Evolutionary conservation across 2,888 invertebrate species (phyloP), one percentile per base, ranked within the genome.

Genomic region (Netelia fuscicornis): DNA sequence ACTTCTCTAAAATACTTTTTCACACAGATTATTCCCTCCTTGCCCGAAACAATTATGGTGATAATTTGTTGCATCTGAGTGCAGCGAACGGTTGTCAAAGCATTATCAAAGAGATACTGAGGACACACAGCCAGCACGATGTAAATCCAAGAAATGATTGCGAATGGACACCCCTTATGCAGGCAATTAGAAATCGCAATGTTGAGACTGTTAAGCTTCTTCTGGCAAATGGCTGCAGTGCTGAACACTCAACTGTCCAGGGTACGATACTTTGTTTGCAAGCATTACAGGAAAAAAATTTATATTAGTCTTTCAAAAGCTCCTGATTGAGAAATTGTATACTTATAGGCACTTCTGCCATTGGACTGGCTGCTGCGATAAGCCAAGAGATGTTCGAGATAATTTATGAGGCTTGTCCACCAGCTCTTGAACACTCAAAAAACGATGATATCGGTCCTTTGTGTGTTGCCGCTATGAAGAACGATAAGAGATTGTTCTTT

Each of bases 141-240:
- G 75, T 92, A 9, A 88, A 93, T 64, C 86, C 86, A 13, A 93
- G 91, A 87, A 93, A 92, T 86, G 89, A 91, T 85, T 93, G 92
- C 83, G 93, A 93, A 6, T 93, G 93, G 93, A 92, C 93, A 6
- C 92, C 93, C 5, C 83, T 93, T 23, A 93, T 93, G 93, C 90
- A 92, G 64, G 93, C 93, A 2, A 84, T 93, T 81, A 90, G 93
- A 44, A 92, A 92, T 68, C 88, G 89, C 83, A 89, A 92, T 83
- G 67, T 89, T 3, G 80, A 91, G 44, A 90, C 89, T 37, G 92
- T 91, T 0, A 89, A 91, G 79, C 87, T 91, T 20, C 86, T 93
- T 2, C 74, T 93, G 74, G 80, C 89, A 56, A 84, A 88, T 58
- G 89, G 90, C 3, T 90, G 88, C 37, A 89, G 86, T 56, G 86